Percentiles rank a stretch among this genome's conserved stretches.
Conservation (phyloP, 2,113 vertebrate species). For the Erinaceus europaeus region DNA sequence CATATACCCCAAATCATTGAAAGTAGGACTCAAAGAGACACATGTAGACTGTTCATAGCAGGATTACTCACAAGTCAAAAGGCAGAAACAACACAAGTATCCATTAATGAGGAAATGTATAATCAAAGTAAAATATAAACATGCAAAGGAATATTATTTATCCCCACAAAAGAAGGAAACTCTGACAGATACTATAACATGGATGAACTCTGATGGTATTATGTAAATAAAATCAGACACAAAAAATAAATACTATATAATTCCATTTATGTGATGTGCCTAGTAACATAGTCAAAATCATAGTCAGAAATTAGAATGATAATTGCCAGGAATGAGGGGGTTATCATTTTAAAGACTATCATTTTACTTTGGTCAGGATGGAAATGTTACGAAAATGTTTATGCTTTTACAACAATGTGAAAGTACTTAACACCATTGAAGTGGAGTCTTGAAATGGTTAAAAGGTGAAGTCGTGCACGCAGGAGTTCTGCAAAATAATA, state of each 20-base stretch:
- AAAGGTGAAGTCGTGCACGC: too few species aligned
- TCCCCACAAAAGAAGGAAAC: too few species aligned
- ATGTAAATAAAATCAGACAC: background rate
- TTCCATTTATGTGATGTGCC: background rate
- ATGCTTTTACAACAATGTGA: background rate
- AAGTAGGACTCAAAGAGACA: background rate
- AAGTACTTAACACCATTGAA: background rate
- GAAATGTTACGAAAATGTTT: constrained; percentile 1
- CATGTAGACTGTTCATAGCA: background rate
- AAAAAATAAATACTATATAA: background rate
- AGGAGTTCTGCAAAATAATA: too few species aligned
- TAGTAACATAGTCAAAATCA: background rate
- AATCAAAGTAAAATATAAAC: background rate
- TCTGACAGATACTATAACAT: background rate
- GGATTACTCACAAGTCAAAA: background rate
- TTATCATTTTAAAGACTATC: background rate
- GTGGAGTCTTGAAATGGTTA: background rate
- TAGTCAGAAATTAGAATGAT: background rate
- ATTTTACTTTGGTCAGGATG: constrained; percentile 29
- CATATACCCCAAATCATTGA: background rate
- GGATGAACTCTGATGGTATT: background rate
- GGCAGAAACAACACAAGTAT: background rate
- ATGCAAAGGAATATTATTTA: background rate
- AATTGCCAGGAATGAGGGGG: background rate
- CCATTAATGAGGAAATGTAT: background rate